Evolutionary conservation across 1,140 invertebrate genomes (phyloP).

Genomic region (Rhyacophila brunnea): DNA sequence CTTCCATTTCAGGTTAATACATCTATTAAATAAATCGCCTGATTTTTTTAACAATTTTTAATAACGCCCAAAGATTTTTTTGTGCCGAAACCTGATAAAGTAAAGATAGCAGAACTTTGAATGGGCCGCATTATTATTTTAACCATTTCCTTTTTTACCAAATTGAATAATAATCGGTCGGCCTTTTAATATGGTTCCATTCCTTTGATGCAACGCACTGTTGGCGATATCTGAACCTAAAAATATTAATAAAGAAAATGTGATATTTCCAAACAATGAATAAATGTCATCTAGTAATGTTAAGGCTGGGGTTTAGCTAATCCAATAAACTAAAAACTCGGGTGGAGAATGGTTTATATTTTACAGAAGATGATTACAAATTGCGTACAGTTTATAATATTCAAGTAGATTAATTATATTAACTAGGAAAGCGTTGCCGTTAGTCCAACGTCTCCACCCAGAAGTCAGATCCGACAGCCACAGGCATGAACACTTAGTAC

Average conservation of each 20-base stretch:
- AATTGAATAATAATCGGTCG: slow-evolving; percentile 44
- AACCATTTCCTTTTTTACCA: slow-evolving; percentile 26
- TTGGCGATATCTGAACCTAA: slow-evolving; percentile 36
- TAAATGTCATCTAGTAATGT: not conserved
- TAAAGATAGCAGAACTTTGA: not conserved
- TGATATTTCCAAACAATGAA: not conserved
- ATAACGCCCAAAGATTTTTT: not conserved
- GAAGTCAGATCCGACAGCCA: too few relatives aligned
- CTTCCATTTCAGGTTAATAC: not conserved
- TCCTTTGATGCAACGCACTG: slow-evolving; percentile 38
- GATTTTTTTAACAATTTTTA: not conserved
- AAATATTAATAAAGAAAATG: slow-evolving; percentile 12
- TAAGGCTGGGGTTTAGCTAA: too few relatives aligned
- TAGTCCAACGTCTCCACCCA: too few relatives aligned
- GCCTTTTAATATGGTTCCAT: slow-evolving; percentile 40
- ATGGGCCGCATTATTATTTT: not conserved
- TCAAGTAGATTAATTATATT: too few relatives aligned
- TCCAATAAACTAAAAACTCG: too few relatives aligned
- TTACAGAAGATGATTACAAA: too few relatives aligned
- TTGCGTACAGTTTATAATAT: too few relatives aligned
- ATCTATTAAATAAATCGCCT: not conserved
- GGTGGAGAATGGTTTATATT: too few relatives aligned
- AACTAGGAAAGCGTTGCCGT: too few relatives aligned
- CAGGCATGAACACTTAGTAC: too few relatives aligned
- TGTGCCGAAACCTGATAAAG: not conserved